A percentile compares a stretch with the other conserved stretches of the same genome.
phyloP scores from a whole-genome alignment of 2,113 vertebrate species.

The Capricornis sumatraensis region DNA sequence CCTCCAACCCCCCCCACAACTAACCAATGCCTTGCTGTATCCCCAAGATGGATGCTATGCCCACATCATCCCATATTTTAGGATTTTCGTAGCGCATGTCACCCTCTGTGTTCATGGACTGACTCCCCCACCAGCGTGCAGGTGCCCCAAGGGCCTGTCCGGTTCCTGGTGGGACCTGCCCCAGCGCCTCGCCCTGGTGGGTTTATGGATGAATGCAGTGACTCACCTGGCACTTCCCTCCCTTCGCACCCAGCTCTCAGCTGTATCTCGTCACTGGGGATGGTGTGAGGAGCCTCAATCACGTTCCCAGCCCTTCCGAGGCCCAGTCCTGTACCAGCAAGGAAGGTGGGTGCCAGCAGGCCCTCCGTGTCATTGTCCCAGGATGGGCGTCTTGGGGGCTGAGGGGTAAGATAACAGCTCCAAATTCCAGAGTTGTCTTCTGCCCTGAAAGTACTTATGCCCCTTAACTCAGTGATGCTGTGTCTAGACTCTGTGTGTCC shows the following conservation, averaged over 20 bases:
- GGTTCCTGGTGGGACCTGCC: background rate
- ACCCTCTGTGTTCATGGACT: background rate
- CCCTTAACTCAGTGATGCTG: background rate
- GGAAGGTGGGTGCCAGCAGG: slow-evolving; percentile 77
- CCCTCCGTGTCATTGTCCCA: background rate
- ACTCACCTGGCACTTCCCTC: background rate
- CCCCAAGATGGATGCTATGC: background rate
- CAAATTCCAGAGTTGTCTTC: background rate
- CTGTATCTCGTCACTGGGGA: slow-evolving; percentile 78
- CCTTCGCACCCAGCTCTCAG: slow-evolving; percentile 79
- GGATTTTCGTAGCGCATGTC: background rate
- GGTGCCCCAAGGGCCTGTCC: background rate
- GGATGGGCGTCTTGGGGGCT: fast-evolving
- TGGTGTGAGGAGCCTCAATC: slow-evolving; percentile 76
- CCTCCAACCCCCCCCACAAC: background rate
- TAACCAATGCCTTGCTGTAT: background rate
- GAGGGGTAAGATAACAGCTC: background rate
- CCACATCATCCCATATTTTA: background rate
- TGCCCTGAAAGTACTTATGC: too few relatives aligned
- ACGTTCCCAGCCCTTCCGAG: slow-evolving; percentile 74
- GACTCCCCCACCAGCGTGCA: background rate
- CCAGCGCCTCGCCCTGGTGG: fast-evolving
- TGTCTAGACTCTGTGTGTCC: background rate
- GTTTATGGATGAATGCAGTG: background rate
- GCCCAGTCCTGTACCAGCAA: slow-evolving; percentile 83